Percentiles rank a stretch among this genome's conserved stretches.
Conservation (phyloP, 2,888 invertebrate genomes). For the Chorisops tibialis region DNA sequence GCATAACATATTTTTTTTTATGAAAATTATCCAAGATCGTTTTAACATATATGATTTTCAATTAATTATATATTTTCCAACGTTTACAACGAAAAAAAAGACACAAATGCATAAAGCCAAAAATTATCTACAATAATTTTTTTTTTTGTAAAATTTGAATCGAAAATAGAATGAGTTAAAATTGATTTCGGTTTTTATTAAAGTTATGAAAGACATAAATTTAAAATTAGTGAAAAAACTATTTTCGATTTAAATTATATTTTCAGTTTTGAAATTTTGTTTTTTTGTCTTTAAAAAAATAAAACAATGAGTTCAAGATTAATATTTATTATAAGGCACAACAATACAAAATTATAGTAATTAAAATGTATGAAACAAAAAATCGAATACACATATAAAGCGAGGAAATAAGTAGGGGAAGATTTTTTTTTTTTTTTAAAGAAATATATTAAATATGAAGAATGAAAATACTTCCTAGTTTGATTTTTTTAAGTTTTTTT, state of each 20-base stretch:
- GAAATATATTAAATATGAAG: too few species aligned
- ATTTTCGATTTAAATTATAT: not conserved
- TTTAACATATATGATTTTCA: not conserved
- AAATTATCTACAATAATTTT: slow-evolving; percentile 30
- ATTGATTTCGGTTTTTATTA: not conserved
- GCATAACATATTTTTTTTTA: not conserved
- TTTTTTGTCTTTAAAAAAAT: not conserved
- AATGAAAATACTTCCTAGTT: too few species aligned
- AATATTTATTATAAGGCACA: slow-evolving; percentile 15
- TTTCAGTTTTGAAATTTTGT: not conserved
- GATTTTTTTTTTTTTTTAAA: too few species aligned
- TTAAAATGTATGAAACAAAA: too few species aligned
- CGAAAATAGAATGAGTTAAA: not conserved
- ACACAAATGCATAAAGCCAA: slow-evolving; percentile 30
- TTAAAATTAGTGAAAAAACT: not conserved
- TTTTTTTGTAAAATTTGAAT: not conserved
- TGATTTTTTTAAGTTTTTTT: too few species aligned
- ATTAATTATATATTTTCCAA: slow-evolving; percentile 33
- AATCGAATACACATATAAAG: too few species aligned
- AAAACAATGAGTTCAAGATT: not conserved
- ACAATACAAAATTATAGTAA: not conserved
- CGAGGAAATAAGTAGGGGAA: too few species aligned
- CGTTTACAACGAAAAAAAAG: slow-evolving; percentile 9
- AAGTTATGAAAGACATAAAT: too few species aligned
- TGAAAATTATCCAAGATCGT: slow-evolving; percentile 1